Evolutionary conservation across 2,888 invertebrate species (phyloP).

Genomic region (Tetragonisca angustula): DNA sequence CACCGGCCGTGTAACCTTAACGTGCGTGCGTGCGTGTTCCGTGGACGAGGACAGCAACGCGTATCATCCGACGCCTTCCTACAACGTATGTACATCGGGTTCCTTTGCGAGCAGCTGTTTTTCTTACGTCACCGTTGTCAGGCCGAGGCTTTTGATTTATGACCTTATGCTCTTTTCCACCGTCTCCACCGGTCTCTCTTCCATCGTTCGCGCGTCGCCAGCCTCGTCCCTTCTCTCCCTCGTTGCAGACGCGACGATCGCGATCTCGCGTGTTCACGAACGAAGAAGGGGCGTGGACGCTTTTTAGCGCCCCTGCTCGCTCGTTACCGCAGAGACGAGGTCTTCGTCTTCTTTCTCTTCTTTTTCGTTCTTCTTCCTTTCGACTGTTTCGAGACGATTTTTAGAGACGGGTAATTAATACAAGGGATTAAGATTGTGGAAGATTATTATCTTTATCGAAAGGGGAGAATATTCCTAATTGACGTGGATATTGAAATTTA

Average conservation of each 20-base stretch:
- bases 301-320: conserved; percentile 43
- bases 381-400: no score
- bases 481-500: no score
- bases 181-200: no score
- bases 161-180: conserved; percentile 47
- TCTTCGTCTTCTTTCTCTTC: not conserved
- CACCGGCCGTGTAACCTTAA: conserved; percentile 39
- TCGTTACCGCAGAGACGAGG: conserved; percentile 14
- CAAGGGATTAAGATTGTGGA: no score
- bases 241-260: conserved; percentile 61
- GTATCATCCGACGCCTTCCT: conserved; percentile 68
- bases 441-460: no score
- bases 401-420: no score
- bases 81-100: not conserved
- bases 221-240: not conserved
- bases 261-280: conserved; percentile 66
- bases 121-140: conserved; percentile 72
- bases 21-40: conserved; percentile 15
- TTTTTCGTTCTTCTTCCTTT: no score
- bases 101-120: conserved; percentile 73
- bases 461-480: no score
- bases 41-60: conserved; percentile 31
- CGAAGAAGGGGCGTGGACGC: conserved; percentile 52
- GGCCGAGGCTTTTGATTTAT: conserved; percentile 75
- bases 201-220: not conserved